Base-by-base conservation (phyloP, 92 coral and sea anemone species). In the Epizoanthus ramosus region DNA sequence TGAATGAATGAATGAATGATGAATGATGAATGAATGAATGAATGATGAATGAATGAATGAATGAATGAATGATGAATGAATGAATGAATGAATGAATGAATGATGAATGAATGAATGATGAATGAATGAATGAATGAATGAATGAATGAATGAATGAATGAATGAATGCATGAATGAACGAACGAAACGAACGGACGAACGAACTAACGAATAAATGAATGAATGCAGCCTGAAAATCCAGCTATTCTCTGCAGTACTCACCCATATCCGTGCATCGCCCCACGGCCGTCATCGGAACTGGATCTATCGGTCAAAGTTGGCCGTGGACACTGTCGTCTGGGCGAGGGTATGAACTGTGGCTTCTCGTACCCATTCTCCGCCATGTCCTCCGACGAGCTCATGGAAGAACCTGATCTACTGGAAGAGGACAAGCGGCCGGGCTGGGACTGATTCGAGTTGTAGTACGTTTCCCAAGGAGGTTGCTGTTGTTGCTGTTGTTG, bases 321-420 rank as follows among this genome's bases (percentile, higher is more conserved):
- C 3, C 92, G 86, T 31, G 89, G 89, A 2, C 92, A 89, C 71
- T 89, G 92, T 35, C 92, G 89, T 74, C 91, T 77, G 28, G 87
- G 75, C 23, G 88, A 76, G 68, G 65, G 69, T 31, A 67, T 56
- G 35, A 75, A 63, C 43, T 68, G 37, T 35, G 84, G 65, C 28
- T 74, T 73, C 56, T 77, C 88, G 14, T 84, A 85, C 25, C 92
- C 91, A 58, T 93, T 94, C 45, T 81, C 86, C 0, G 91, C 68
- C 56, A 90, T 89, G 53, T 93, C 97, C 41, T 93, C 97, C 18
- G 92, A 93, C 25, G 95, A 93, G 43, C 88, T 84, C 57, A 86
- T 72, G 35, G 91, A 86, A n/a, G 97, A 93, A 13, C 95, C 87
- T 1, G 97, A 93, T 52, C 97, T 79, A 19, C 73, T 85, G 57